Conservation (phyloP, 2,888 invertebrate species). For the Cantharis flavilabris region DNA sequence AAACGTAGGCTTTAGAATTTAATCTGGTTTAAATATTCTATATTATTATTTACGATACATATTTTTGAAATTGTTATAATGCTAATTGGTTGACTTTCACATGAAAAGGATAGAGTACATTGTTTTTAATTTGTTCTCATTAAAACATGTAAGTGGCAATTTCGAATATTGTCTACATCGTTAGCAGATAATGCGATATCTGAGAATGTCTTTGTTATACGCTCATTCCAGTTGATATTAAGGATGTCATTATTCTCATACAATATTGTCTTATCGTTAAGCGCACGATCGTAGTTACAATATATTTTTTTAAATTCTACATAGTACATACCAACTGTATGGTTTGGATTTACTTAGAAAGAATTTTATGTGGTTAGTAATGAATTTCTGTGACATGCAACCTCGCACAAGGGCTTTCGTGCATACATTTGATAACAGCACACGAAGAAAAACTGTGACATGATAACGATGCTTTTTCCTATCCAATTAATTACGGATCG, state of each 20-base stretch:
- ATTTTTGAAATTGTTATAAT: background rate
- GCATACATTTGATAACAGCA: background rate
- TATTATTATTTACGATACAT: background rate
- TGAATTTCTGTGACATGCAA: background rate
- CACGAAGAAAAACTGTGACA: background rate
- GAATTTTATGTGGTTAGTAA: background rate
- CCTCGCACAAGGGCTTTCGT: background rate
- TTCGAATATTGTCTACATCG: background rate
- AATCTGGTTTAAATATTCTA: background rate
- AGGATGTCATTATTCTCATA: background rate
- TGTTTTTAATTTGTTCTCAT: background rate
- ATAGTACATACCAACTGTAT: background rate
- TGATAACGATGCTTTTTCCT: background rate
- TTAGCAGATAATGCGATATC: background rate
- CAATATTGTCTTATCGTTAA: background rate
- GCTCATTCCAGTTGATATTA: background rate
- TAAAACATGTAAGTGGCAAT: background rate
- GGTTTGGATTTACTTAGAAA: background rate
- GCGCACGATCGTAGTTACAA: background rate
- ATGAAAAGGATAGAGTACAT: background rate
- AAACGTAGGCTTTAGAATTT: background rate
- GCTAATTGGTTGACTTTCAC: background rate
- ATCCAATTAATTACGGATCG: constrained; percentile 26
- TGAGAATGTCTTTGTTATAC: background rate
- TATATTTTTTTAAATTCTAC: background rate